Conservation (phyloP, 1,140 invertebrate species). For the Tetramorium simillimum region DNA sequence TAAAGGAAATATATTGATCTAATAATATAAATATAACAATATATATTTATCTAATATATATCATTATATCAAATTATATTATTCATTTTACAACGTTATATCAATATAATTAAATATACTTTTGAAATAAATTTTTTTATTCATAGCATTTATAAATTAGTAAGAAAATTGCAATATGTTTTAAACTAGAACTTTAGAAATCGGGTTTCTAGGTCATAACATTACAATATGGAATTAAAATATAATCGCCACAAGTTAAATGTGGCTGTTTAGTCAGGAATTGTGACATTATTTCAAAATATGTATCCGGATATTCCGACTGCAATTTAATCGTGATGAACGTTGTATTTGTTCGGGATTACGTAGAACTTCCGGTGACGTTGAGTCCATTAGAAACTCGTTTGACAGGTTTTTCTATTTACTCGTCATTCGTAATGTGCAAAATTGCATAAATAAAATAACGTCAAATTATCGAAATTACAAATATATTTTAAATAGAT, state of each 20-base stretch:
- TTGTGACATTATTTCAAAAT: neutral
- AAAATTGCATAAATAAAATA: neutral
- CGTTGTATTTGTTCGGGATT: constrained; percentile 10
- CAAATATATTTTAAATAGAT: neutral
- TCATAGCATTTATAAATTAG: neutral
- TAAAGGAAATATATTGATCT: too few species aligned
- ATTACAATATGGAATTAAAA: neutral
- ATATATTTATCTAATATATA: too few species aligned
- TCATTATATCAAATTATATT: neutral
- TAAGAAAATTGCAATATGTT: neutral
- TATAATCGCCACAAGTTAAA: constrained; percentile 5
- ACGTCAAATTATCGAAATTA: neutral
- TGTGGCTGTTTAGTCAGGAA: neutral
- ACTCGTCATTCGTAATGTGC: neutral
- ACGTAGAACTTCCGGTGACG: constrained; percentile 25
- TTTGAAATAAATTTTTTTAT: neutral
- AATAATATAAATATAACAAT: too few species aligned
- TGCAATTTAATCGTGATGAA: constrained; percentile 4
- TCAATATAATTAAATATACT: neutral
- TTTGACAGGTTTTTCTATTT: constrained; percentile 24
- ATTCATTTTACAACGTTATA: neutral
- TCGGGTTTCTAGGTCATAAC: neutral
- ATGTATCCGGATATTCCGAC: constrained; percentile 2
- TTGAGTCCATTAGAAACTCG: constrained; percentile 25
- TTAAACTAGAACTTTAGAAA: neutral